Conservation (phyloP, 2,797 vertebrate genomes). For the Pipistrellus nathusii region DNA sequence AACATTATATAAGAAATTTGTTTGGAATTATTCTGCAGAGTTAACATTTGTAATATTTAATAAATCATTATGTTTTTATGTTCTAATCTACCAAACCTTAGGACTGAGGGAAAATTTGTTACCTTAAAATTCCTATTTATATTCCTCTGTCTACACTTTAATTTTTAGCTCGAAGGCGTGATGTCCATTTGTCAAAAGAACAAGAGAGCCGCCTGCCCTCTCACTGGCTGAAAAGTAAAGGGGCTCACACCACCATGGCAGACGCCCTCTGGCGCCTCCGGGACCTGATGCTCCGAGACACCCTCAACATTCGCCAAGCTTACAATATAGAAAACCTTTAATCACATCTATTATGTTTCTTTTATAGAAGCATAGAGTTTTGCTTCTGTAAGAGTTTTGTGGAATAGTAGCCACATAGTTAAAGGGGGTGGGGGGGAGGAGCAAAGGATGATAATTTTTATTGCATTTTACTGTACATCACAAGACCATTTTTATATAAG, state of each 20-base stretch:
- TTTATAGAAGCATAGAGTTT: slow-evolving; percentile 85
- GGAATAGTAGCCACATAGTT: slow-evolving; percentile 89
- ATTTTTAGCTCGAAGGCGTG: slow-evolving; percentile 93
- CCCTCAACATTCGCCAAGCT: slow-evolving; percentile 95
- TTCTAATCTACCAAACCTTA: not conserved
- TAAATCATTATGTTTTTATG: slow-evolving; percentile 49
- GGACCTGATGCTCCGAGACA: slow-evolving; percentile 98
- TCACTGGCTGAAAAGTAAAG: slow-evolving; percentile 99
- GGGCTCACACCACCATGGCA: slow-evolving; percentile 98
- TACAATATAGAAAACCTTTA: slow-evolving; percentile 94
- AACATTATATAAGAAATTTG: slow-evolving; percentile 39
- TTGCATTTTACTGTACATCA: slow-evolving; percentile 92
- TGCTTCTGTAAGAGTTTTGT: slow-evolving; percentile 81
- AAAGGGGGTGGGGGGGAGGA: slow-evolving; percentile 84
- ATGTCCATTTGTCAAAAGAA: slow-evolving; percentile 97
- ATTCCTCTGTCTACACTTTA: not conserved
- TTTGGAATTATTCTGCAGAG: slow-evolving; percentile 19
- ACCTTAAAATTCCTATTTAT: slow-evolving; percentile 55
- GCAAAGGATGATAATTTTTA: slow-evolving; percentile 89
- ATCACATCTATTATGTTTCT: slow-evolving; percentile 74
- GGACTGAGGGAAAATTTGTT: slow-evolving; percentile 36
- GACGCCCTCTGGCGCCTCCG: slow-evolving; percentile 98
- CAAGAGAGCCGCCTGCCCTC: slow-evolving; percentile 98
- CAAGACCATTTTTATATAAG: slow-evolving; percentile 92
- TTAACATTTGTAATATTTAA: not conserved